Conservation (phyloP, 2,113 vertebrate genomes). For the Hemiscyllium ocellatum region DNA sequence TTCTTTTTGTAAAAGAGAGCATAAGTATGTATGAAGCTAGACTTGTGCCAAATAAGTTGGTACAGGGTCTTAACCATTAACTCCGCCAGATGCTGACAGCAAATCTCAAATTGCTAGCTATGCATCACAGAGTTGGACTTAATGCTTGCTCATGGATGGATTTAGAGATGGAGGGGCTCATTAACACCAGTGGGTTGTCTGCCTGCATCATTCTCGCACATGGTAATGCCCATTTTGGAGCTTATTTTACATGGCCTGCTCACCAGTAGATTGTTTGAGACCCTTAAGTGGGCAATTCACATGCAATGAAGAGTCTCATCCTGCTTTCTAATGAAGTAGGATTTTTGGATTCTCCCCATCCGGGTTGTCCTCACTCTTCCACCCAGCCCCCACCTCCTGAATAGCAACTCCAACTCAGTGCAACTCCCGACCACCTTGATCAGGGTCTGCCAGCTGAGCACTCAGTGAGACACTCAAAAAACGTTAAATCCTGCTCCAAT, state of each 20-base stretch:
- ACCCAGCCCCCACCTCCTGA: neutral
- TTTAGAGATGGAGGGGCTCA: neutral
- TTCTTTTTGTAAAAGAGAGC: neutral
- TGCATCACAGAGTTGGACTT: neutral
- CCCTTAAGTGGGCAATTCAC: neutral
- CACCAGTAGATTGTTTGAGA: neutral
- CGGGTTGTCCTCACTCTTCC: neutral
- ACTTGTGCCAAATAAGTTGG: neutral
- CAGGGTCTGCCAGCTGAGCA: neutral
- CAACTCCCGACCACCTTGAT: neutral
- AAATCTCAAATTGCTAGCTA: neutral
- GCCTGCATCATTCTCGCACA: neutral
- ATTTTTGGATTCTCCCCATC: no score
- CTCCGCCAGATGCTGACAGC: neutral
- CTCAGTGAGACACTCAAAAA: neutral
- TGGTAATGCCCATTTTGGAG: neutral
- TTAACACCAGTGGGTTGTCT: neutral
- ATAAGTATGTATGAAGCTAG: neutral
- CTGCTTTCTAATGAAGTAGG: no score
- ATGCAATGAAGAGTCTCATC: no score
- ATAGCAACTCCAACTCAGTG: no score
- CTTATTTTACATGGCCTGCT: neutral
- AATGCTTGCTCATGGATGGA: neutral
- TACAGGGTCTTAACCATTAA: neutral
- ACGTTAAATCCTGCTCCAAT: neutral